Conservation (phyloP, 2,113 vertebrate genomes). For the Sinocyclocheilus grahami region DNA sequence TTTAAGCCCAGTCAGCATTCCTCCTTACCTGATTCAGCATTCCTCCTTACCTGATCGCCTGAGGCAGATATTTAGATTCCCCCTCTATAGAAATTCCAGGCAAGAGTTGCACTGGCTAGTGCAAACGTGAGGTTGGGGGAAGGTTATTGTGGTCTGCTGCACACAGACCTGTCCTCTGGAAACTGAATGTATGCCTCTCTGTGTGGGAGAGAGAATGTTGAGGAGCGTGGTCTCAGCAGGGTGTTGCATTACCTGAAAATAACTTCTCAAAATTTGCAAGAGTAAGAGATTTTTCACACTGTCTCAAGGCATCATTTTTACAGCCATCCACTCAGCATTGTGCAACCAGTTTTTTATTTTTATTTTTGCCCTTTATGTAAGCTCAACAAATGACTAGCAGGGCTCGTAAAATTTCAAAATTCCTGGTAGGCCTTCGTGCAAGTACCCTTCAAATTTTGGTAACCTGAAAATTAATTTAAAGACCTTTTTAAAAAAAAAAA, state of each 20-base stretch:
- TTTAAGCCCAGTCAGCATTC: conserved; percentile 30
- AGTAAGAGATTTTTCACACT: neutral
- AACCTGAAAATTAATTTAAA: too few species aligned
- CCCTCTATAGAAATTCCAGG: conserved; percentile 18
- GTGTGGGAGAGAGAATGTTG: neutral
- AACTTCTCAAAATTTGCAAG: neutral
- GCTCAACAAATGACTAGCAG: too few species aligned
- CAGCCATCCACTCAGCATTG: neutral
- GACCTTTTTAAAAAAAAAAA: too few species aligned
- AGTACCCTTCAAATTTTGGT: too few species aligned
- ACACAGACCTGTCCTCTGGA: conserved; percentile 28
- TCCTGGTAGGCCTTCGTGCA: too few species aligned
- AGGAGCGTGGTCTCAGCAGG: neutral
- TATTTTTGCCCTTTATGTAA: neutral
- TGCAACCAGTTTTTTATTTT: too few species aligned
- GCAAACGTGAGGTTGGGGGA: conserved; percentile 1
- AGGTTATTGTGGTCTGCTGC: conserved; percentile 19
- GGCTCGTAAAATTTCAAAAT: too few species aligned
- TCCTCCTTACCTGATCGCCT: neutral
- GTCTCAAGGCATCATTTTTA: neutral
- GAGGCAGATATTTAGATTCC: neutral
- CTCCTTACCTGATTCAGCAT: neutral
- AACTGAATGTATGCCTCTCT: conserved; percentile 21
- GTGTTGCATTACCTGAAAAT: conserved; percentile 39
- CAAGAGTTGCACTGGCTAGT: conserved; percentile 27